Evolutionary conservation across 2,888 invertebrate genomes (phyloP).

Genomic region (Peribatodes rhomboidaria): DNA sequence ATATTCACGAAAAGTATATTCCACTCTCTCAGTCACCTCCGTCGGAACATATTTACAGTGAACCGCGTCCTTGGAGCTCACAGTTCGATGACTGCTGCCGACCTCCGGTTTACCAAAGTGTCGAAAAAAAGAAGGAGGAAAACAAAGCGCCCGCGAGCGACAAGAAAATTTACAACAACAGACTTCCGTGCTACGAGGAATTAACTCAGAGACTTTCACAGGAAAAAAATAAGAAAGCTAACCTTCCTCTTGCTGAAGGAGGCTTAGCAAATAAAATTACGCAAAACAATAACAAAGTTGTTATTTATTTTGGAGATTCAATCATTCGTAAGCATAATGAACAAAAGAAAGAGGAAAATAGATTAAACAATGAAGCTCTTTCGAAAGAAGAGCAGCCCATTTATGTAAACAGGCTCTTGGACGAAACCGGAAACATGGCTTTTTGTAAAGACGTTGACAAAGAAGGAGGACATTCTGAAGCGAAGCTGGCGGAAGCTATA

Average conservation of each 20-base stretch:
- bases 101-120: conserved; percentile 80
- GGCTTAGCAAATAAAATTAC: conserved; percentile 80
- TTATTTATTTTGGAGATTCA: conserved; percentile 91
- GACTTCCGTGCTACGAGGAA: conserved; percentile 83
- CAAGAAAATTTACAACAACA: conserved; percentile 74
- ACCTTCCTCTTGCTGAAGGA: conserved; percentile 62
- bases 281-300: conserved; percentile 88
- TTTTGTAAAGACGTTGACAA: conserved; percentile 70
- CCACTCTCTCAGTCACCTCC: conserved; percentile 74
- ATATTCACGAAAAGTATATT: conserved; percentile 81
- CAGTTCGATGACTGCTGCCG: conserved; percentile 77
- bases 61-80: conserved; percentile 74
- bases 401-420: conserved; percentile 75
- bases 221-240: conserved; percentile 81
- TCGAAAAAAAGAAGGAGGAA: conserved; percentile 77
- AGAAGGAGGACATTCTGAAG: conserved; percentile 73
- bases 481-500: conserved; percentile 77
- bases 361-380: conserved; percentile 58
- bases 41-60: conserved; percentile 78
- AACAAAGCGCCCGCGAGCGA: conserved; percentile 64
- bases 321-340: conserved; percentile 84
- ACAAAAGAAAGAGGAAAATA: conserved; percentile 74
- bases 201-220: conserved; percentile 75
- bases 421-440: conserved; percentile 71
- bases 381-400: conserved; percentile 78